Conservation (phyloP, 37 sponge, comb jelly and placozoan genomes). For the Axinella damicornis region DNA sequence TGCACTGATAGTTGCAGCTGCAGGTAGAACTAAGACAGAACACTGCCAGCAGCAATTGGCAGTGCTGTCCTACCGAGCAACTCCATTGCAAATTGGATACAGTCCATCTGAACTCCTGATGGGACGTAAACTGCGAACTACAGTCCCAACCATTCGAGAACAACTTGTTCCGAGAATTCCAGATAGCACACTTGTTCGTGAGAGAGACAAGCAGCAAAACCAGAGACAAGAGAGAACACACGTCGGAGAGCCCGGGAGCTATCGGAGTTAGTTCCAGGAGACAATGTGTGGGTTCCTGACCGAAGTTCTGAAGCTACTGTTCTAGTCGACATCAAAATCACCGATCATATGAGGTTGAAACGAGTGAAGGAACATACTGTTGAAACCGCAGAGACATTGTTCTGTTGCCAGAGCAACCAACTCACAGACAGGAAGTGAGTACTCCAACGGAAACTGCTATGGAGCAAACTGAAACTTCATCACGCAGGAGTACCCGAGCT, state of each 20-base stretch:
- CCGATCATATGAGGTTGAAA: constrained; percentile 29
- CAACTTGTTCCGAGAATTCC: constrained; percentile 32
- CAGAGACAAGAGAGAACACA: constrained; percentile 13
- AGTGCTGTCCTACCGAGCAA: constrained; percentile 55
- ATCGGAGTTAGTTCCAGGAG: constrained; percentile 11
- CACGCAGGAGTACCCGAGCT: background rate
- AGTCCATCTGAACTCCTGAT: constrained; percentile 49
- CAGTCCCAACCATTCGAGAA: constrained; percentile 30
- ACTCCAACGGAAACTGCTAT: background rate
- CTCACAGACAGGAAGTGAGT: too few relatives aligned
- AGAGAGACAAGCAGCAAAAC: constrained; percentile 23
- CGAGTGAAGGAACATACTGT: constrained; percentile 17
- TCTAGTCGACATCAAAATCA: constrained; percentile 9
- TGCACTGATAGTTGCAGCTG: too few relatives aligned
- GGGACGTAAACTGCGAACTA: constrained; percentile 16
- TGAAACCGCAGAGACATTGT: constrained; percentile 29
- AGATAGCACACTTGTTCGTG: background rate
- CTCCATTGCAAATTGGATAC: constrained; percentile 40
- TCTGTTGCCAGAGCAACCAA: background rate
- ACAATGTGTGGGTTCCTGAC: constrained; percentile 41
- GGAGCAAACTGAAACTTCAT: background rate
- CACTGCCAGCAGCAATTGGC: too few relatives aligned
- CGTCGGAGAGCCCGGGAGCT: constrained; percentile 20
- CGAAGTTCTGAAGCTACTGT: constrained; percentile 12
- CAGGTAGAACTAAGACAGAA: too few relatives aligned